Base-by-base conservation (phyloP, 1,140 invertebrate genomes). In the Marisa cornuarietis region DNA sequence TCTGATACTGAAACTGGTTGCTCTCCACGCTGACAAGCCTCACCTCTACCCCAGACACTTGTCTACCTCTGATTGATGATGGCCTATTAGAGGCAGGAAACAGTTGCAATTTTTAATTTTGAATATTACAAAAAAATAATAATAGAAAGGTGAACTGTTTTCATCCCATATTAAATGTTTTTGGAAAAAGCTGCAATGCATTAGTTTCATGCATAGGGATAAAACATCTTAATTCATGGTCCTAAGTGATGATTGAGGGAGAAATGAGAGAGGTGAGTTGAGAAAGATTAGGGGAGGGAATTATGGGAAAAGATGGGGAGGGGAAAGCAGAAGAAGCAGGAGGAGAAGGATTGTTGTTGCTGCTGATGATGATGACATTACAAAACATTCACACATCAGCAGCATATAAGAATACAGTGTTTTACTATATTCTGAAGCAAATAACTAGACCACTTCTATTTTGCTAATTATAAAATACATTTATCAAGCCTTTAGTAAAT, bases 1-100 rank as follows among this genome's bases (percentile, higher is more conserved):
- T 90, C 83, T 90, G 87, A 71, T 86, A 89, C 72, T 88, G 85
- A 80, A 87, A 88, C 81, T 88, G 86, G 42, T 79, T 87, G 80
- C 86, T 87, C 42, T 89, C 85, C 8, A 85, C 82, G 13, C 87
- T 80, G n/a, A 83, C 83, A 22, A 89, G 79, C 51, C 83, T 83
- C 6, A 88, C 79, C 58, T 84, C 78, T 20, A 76, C 79, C 1
- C 62, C 71, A 11, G 80, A 80, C 13, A 68, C 66, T 16, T 79
- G 69, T 18, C 74, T 79, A 11, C 63, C 76, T 78, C 87, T 90
- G 76, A 90, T 74, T n/a, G 88, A 89, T 9, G 88, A 88, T 10
- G 86, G 86, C 77, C 88, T 89, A 80, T 61, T 73, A 81, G 14
- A 42, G 52, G 54, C 71, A 49, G 31, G 24, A 14, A n/a, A 62